Evolutionary conservation across 1,140 invertebrate genomes (phyloP).

Genomic region (Drosophila tristis): DNA sequence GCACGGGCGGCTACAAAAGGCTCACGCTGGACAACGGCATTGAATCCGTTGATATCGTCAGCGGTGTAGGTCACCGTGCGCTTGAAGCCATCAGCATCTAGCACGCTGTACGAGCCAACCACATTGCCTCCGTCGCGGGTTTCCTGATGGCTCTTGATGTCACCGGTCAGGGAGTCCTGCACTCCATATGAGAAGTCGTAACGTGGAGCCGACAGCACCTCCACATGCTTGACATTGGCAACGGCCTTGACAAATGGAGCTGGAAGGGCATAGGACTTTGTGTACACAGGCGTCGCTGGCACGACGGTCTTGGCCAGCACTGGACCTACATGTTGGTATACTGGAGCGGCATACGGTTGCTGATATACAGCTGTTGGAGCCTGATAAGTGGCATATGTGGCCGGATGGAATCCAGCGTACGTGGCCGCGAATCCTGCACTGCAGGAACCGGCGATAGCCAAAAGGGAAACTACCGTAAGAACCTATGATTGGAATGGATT

Average conservation of each 20-base stretch:
- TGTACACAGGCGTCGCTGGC: constrained; percentile 54
- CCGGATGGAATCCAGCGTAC: constrained; percentile 68
- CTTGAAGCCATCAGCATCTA: constrained; percentile 86
- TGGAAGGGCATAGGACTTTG: constrained; percentile 56
- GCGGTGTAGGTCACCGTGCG: constrained; percentile 86
- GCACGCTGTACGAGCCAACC: constrained; percentile 85
- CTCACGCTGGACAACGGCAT: constrained; percentile 85
- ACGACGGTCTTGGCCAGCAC: constrained; percentile 50
- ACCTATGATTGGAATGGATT: constrained; percentile 32
- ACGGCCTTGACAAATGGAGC: constrained; percentile 49
- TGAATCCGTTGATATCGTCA: constrained; percentile 85
- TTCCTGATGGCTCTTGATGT: constrained; percentile 86
- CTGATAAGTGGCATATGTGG: constrained; percentile 58
- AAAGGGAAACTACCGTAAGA: constrained; percentile 48
- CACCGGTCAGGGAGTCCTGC: constrained; percentile 86
- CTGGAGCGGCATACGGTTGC: constrained; percentile 47
- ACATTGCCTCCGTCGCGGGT: constrained; percentile 85
- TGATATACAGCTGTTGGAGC: constrained; percentile 55
- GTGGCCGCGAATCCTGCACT: constrained; percentile 73
- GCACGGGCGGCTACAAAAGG: constrained; percentile 73
- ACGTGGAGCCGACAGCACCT: constrained; percentile 71
- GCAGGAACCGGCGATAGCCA: constrained; percentile 58
- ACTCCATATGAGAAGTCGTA: constrained; percentile 85
- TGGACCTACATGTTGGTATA: constrained; percentile 58
- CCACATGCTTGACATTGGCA: constrained; percentile 66